Percentiles rank a stretch among this genome's conserved stretches.
Evolutionary conservation across 2,888 invertebrate genomes (phyloP).

Genomic region (Drosophila kuntzei): DNA sequence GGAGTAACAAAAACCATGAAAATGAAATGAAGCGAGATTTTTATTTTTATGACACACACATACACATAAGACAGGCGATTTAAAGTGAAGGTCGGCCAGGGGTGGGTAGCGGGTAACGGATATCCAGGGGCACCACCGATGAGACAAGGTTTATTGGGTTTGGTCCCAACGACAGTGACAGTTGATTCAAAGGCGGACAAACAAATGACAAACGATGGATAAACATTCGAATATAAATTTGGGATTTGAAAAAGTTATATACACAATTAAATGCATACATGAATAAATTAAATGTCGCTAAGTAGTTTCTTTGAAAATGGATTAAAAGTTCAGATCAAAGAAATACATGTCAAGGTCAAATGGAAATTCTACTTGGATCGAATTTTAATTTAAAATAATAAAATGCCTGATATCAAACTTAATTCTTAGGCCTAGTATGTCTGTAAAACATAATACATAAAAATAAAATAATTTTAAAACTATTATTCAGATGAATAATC

Average conservation of each 20-base stretch:
- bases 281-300: slow-evolving; percentile 10
- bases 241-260: neutral
- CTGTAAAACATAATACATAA: too few relatives aligned
- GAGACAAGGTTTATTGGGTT: slow-evolving; percentile 36
- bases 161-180: slow-evolving; percentile 10
- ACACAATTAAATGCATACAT: neutral
- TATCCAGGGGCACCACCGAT: slow-evolving; percentile 14
- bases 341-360: neutral
- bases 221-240: slow-evolving; percentile 7
- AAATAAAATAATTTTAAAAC: too few relatives aligned
- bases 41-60: slow-evolving; percentile 60
- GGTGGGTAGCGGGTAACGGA: slow-evolving; percentile 10
- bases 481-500: too few relatives aligned
- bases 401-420: too few relatives aligned
- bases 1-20: slow-evolving; percentile 68
- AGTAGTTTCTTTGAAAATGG: slow-evolving; percentile 14
- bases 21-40: slow-evolving; percentile 64
- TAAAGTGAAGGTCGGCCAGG: slow-evolving; percentile 60
- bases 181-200: slow-evolving; percentile 19
- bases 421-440: too few relatives aligned
- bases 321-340: slow-evolving; percentile 7
- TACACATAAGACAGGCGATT: slow-evolving; percentile 45
- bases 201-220: slow-evolving; percentile 27
- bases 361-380: too few relatives aligned
- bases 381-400: too few relatives aligned